Evolutionary conservation across 2,888 invertebrate species (phyloP).

Genomic region (Notocelia uddmanniana): DNA sequence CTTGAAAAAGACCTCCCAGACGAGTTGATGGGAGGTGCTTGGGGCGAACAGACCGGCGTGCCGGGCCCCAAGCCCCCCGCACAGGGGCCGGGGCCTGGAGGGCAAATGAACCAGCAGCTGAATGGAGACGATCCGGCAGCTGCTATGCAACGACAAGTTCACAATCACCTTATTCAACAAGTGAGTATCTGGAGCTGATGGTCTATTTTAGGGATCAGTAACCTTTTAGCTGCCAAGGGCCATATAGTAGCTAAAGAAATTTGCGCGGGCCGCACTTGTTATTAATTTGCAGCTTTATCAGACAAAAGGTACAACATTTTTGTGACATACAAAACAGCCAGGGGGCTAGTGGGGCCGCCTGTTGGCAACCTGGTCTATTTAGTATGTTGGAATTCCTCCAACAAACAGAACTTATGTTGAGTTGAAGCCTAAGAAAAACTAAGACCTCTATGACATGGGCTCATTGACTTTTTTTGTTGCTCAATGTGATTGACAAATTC

Average conservation of each 20-base stretch:
- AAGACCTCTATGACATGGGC: not conserved
- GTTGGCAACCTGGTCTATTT: conserved; percentile 48
- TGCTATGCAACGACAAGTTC: conserved; percentile 86
- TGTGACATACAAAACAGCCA: no score
- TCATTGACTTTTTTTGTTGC: not conserved
- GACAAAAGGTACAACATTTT: no score
- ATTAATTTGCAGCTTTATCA: no score
- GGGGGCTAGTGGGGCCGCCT: no score
- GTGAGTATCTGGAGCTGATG: conserved; percentile 75
- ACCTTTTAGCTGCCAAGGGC: no score
- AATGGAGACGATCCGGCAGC: conserved; percentile 90
- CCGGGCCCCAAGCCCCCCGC: conserved; percentile 91
- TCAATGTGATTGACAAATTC: no score
- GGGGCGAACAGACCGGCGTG: conserved; percentile 89
- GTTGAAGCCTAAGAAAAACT: not conserved
- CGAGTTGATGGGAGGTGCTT: conserved; percentile 93
- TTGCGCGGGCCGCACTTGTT: no score
- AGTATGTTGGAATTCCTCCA: no score
- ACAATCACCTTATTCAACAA: conserved; percentile 90
- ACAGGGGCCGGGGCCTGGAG: conserved; percentile 93
- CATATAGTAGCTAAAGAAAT: no score
- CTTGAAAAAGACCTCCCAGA: conserved; percentile 97
- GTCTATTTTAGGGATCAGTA: no score
- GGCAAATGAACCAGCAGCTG: conserved; percentile 83
- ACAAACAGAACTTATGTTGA: no score